Percentiles rank a stretch among this genome's conserved stretches.
These are phyloP conservation scores for Paratrypauchen microcephalus DNA, from an alignment of 2,797 vertebrate species.

Conservation along the genomic window DNA sequence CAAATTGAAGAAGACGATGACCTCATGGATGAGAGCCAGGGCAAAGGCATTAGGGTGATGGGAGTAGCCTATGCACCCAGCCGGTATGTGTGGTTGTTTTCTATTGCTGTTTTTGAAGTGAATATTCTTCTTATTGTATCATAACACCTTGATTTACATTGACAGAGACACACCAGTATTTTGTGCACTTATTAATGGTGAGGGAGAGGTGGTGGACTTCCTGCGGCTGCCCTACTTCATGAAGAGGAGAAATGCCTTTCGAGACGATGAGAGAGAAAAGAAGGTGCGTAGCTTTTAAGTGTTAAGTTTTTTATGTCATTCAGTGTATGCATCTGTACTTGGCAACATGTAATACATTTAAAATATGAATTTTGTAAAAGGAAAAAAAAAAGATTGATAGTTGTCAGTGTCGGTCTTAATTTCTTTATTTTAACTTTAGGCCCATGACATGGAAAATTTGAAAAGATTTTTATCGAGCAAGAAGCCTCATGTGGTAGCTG, in stretches of 20 bases:
- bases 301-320: no score
- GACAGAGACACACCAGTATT: conserved; percentile 95
- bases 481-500: conserved; percentile 96
- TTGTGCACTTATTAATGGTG: conserved; percentile 94
- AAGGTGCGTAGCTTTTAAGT: conserved; percentile 77
- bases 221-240: conserved; percentile 95
- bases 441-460: conserved; percentile 88
- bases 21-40: conserved; percentile 96
- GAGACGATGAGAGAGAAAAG: conserved; percentile 94
- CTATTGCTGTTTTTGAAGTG: neutral
- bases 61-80: conserved; percentile 93
- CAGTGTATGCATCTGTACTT: no score
- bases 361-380: no score
- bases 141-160: neutral
- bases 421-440: conserved; percentile 62
- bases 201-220: conserved; percentile 97
- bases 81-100: conserved; percentile 74
- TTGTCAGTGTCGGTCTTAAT: no score
- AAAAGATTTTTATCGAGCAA: conserved; percentile 95
- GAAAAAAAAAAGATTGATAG: no score
- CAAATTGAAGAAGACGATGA: conserved; percentile 98
- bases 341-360: no score
- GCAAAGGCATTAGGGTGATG: conserved; percentile 93
- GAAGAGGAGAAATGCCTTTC: conserved; percentile 94
- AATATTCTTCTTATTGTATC: neutral